Evolutionary conservation across 2,888 invertebrate genomes (phyloP).

Genomic region (Dryobotodes eremita): DNA sequence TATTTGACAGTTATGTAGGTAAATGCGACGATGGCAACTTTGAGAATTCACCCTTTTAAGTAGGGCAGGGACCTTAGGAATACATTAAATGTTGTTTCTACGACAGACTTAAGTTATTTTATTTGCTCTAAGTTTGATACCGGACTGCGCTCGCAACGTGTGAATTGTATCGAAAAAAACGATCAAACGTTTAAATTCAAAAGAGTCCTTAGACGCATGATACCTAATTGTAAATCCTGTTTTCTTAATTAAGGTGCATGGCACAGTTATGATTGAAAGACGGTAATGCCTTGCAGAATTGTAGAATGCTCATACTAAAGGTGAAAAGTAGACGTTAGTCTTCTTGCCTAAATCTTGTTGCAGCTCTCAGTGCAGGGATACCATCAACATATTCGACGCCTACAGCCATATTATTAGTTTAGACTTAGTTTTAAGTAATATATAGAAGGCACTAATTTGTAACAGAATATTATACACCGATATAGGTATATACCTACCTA

Average conservation of each 20-base stretch:
- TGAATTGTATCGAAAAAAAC: neutral
- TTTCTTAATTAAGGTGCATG: neutral
- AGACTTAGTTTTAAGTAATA: constrained; percentile 36
- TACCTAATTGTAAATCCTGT: neutral
- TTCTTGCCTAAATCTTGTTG: neutral
- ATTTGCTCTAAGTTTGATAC: constrained; percentile 19
- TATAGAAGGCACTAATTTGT: constrained; percentile 47
- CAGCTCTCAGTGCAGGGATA: constrained; percentile 2
- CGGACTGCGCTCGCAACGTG: neutral
- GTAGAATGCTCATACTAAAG: constrained; percentile 7
- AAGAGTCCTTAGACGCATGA: neutral
- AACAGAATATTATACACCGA: constrained; percentile 17
- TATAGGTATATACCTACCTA: neutral
- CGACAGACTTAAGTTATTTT: constrained; percentile 34
- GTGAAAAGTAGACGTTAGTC: constrained; percentile 13
- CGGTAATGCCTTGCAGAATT: neutral
- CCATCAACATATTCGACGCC: constrained; percentile 17
- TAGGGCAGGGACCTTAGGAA: constrained; percentile 3
- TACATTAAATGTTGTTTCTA: constrained; percentile 47
- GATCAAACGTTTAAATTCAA: neutral
- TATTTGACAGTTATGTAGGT: neutral
- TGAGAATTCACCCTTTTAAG: neutral
- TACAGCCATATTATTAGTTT: constrained; percentile 54
- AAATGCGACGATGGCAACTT: neutral
- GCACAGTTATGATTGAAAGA: constrained; percentile 4